These are phyloP conservation scores for Onychomys torridus DNA, from an alignment of 2,797 vertebrate genomes.

Conservation along the genomic window DNA sequence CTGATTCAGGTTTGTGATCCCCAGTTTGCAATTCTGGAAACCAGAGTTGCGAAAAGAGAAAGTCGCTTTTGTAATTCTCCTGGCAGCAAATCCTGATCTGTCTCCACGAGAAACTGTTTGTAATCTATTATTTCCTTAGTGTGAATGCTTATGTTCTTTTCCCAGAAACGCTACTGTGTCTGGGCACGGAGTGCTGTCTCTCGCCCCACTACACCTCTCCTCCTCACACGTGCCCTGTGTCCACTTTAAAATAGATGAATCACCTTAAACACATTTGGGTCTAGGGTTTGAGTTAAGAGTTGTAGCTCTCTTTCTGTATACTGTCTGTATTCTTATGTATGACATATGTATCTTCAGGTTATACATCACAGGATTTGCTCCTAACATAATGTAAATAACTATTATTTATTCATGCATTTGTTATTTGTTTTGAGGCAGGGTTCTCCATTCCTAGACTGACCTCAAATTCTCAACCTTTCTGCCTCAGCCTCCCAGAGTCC, in stretches of 20 bases:
- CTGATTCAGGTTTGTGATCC: not conserved
- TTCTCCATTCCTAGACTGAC: not conserved
- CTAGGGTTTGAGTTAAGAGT: not conserved
- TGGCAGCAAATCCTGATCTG: conserved; percentile 31
- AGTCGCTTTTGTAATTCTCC: conserved; percentile 17
- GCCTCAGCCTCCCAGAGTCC: not conserved
- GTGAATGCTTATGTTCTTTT: conserved; percentile 33
- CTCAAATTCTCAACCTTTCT: too few species aligned
- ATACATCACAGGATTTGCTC: not conserved
- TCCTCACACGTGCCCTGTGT: not conserved
- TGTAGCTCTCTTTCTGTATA: not conserved
- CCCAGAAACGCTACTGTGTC: conserved; percentile 38
- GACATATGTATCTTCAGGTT: not conserved
- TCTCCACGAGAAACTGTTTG: conserved; percentile 14
- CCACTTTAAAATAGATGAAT: conserved; percentile 28
- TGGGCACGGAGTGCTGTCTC: not conserved
- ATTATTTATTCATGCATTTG: not conserved
- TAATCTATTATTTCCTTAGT: conserved; percentile 37
- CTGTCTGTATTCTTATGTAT: not conserved
- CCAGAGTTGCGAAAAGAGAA: conserved; percentile 2
- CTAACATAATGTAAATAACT: not conserved
- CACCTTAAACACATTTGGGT: conserved; percentile 20
- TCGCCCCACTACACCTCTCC: not conserved
- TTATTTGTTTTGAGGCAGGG: not conserved
- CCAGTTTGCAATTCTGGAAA: conserved; percentile 28